phyloP scores from a whole-genome alignment of 2,888 invertebrate species.

The Petrolisthes manimaculis region DNA sequence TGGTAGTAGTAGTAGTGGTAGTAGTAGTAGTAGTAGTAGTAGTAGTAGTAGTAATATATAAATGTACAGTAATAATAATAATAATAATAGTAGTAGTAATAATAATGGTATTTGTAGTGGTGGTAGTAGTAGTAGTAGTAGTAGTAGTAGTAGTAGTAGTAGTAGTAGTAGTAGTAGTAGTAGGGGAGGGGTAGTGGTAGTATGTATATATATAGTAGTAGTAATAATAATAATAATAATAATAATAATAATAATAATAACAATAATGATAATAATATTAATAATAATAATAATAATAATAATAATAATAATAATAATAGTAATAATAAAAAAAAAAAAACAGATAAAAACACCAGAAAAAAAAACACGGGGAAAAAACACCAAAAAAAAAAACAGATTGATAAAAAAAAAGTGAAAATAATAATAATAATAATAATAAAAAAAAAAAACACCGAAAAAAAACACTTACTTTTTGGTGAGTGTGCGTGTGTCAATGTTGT shows the following conservation, averaged over 20 bases:
- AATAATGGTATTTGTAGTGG: too few species aligned
- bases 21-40: neutral
- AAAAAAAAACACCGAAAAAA: neutral
- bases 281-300: too few species aligned
- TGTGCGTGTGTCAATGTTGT: constrained; percentile 92
- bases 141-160: too few species aligned
- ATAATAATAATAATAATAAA: neutral
- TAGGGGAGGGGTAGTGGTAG: too few species aligned
- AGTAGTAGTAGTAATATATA: neutral
- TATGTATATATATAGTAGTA: too few species aligned
- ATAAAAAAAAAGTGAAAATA: neutral
- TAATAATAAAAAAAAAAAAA: neutral
- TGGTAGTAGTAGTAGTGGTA: neutral
- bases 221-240: neutral
- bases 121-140: neutral
- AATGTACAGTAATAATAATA: neutral
- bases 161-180: too few species aligned
- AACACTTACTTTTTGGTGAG: constrained; percentile 79
- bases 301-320: too few species aligned
- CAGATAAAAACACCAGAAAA: neutral
- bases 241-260: neutral
- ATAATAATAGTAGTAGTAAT: neutral
- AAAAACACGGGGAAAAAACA: neutral
- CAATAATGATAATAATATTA: neutral
- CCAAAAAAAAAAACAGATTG: neutral